Evolutionary conservation across 2,113 vertebrate genomes (phyloP), one percentile per base, ranked within the genome.

Genomic region (Callospermophilus lateralis): DNA sequence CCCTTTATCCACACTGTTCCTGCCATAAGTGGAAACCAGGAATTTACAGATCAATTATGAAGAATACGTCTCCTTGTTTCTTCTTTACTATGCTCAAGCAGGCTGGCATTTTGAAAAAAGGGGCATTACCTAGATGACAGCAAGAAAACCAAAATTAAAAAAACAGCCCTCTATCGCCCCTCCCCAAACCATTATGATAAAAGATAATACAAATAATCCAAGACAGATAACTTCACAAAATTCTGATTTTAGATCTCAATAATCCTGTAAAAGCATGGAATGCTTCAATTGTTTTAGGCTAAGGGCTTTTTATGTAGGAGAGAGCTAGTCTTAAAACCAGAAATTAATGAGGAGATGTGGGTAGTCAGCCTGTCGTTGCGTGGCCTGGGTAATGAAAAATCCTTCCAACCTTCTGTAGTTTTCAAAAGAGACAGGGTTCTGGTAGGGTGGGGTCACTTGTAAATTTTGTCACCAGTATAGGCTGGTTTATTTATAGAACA

Each of bases 171-270:
- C 3, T 90, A 24, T 73, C 6, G 19, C 24, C 2, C 5, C 13
- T 13, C 2, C 2, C 11, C 28, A 77, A 24, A 24, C 30, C 67
- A 28, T 28, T 58, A 20, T 58, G 20, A 26, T 63, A 42, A 89
- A 48, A 89, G 37, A 45, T 7, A 30, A 28, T 53, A 53, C 67
- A 87, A 83, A 45, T 61, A 83, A 89, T 65, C 45, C 37, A 89
- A 95, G 73, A 86, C 24, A 67, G 77, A 51, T 34, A 65, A 22
- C 61, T 72, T 65, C 70, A 37, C 72, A n/a, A 74, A 92, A 65
- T n/a, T n/a, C 65, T 58, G 16, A 85, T 19, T 88, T 96, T 72
- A 93, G 68, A 58, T 72, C 37, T 70, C 51, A 58, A 77, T 89
- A 92, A 84, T 16, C 63, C 83, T 34, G 3, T 55, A 30, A 84